These are phyloP conservation scores for Sclerodermus sp. DNA, from an alignment of 2,888 invertebrate genomes.

Conservation along the genomic window DNA sequence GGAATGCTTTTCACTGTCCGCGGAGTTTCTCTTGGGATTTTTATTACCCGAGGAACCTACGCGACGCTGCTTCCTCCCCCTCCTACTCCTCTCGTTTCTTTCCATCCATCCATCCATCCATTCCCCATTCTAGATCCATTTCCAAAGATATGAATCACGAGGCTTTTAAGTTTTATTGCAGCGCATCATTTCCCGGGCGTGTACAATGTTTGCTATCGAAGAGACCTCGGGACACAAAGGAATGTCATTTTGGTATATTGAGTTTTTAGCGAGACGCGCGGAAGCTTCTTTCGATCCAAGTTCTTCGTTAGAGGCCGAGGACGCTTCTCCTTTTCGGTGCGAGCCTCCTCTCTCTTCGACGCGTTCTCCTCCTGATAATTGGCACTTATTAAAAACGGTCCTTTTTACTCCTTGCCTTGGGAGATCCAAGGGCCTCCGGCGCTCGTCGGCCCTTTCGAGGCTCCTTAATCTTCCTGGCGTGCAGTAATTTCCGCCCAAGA, in stretches of 20 bases:
- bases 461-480: slow-evolving; percentile 15
- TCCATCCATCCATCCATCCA: background rate
- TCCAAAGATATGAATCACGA: too few species aligned
- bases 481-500: slow-evolving; percentile 11
- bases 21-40: too few species aligned
- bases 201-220: slow-evolving; percentile 3
- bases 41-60: too few species aligned
- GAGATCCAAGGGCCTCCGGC: too few species aligned
- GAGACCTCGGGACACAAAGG: slow-evolving; percentile 4
- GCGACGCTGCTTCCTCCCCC: too few species aligned
- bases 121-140: background rate
- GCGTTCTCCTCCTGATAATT: slow-evolving; percentile 36
- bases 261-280: too few species aligned
- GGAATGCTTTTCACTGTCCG: too few species aligned
- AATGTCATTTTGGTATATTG: background rate
- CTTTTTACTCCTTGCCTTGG: background rate
- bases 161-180: too few species aligned
- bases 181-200: too few species aligned
- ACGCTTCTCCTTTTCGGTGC: slow-evolving; percentile 2
- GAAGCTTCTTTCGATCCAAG: background rate
- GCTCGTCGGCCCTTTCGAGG: slow-evolving; percentile 5
- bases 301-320: background rate
- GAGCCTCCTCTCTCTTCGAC: slow-evolving; percentile 12
- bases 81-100: background rate
- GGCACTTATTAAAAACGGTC: slow-evolving; percentile 53